Evolutionary conservation across 2,797 vertebrate species (phyloP).

Genomic region (Anabacerthia variegaticeps): DNA sequence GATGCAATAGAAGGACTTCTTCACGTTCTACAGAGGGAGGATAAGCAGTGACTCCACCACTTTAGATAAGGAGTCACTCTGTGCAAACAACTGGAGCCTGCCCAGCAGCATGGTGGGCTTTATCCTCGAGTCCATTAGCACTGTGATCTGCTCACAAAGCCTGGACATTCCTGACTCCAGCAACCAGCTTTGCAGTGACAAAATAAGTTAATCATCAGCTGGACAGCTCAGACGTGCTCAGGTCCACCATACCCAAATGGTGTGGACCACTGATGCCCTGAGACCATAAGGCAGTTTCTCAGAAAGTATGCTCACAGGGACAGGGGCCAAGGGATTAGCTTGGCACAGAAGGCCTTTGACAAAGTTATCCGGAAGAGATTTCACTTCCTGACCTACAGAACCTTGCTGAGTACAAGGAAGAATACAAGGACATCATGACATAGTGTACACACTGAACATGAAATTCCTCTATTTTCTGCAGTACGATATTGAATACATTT

Average conservation of each 20-base stretch:
- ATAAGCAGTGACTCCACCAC: not conserved
- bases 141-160: not conserved
- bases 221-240: not conserved
- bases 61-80: not conserved
- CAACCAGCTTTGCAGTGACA: not conserved
- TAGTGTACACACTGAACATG: not conserved
- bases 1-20: not conserved
- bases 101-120: not conserved
- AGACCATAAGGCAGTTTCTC: not conserved
- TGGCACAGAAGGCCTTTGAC: not conserved
- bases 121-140: not conserved
- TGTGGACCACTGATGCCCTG: not conserved
- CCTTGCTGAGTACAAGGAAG: not conserved
- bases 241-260: not conserved
- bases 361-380: conserved; percentile 1
- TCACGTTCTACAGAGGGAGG: not conserved
- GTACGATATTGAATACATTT: conserved; percentile 19
- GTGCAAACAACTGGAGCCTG: not conserved
- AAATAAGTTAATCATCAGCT: not conserved
- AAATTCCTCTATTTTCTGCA: not conserved
- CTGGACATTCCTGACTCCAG: not conserved
- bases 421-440: not conserved
- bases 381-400: not conserved
- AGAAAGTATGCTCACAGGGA: not conserved
- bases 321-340: not conserved